Base-by-base conservation (phyloP, 2,113 vertebrate species). In the Bombycilla garrulus region DNA sequence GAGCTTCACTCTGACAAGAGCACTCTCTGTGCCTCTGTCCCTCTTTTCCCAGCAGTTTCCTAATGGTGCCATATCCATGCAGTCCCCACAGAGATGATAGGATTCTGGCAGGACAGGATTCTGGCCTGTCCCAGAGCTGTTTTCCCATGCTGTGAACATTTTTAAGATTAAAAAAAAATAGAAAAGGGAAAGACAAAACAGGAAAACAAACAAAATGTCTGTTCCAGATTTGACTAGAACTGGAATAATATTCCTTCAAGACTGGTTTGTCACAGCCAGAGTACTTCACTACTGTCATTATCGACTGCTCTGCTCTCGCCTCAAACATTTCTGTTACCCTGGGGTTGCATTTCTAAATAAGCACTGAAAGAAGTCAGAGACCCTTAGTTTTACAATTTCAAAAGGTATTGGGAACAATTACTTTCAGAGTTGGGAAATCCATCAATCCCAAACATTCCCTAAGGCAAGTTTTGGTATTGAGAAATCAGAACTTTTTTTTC, bases 221-320 rank as follows among this genome's bases (percentile, higher is more conserved):
- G 9, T 87, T 90, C 78, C 93, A 92, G 85, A 90, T 58, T 50
- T 45, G 50, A 18, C 58, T 90, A 70, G 50, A 77, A 48, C n/a
- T 69, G 71, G 42, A 97, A 92, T 90, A 95, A 94, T 93, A 95
- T 94, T 90, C 71, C 71, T 93, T 85, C 88, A 93, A 88, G 62
- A 70, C 74, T 82, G 62, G 54, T 73, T 95, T 97, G 88, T 88
- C 88, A 90, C 42, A 73, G 53, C 5, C 3, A 2, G 92, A 88
- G 33, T 65, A 70, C 95, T 97, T 97, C 82, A 73, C 67, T 95
- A 65, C 94, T 92, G 88, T 88, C 92, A 47, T 11, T 97, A 58
- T 62, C 0, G 33, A 86, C 92, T 90, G 71, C 42, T 86, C 76
- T 88, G 66, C 33, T 93, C 54, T 83, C 7, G 19, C 86, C 92